Base-by-base conservation (phyloP, 2,888 invertebrate genomes). In the Coecobrya sp. region DNA sequence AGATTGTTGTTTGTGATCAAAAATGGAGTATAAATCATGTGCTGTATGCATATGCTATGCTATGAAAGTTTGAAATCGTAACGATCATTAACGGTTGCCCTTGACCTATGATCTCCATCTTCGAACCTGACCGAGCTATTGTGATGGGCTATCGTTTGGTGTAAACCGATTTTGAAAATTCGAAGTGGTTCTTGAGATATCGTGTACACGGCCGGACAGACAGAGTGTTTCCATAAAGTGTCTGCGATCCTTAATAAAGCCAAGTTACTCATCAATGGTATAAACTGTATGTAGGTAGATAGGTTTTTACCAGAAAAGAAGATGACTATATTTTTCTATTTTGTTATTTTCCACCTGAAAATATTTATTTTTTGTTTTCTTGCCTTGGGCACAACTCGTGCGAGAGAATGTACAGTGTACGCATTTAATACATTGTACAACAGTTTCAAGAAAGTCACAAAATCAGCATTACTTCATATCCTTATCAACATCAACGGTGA, bases 301-400 rank as follows among this genome's bases (percentile, higher is more conserved):
- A 68, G 19, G 30, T 11, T 16, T 68, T 68, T 16, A 68, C 8
- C 25, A 62, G 62, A 62, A 62, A 62, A 62, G 16, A 73, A 36
- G 76, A 76, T 76, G 76, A 76, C 90, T 92, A 79, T 36, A 49
- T 85, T 81, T 49, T 73, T 25, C 22, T 76, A 19, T 45, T 49
- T 27, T 79, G 79, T 52, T 16, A 73, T 70, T 86, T 65, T 73
- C 52, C 52, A 79, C 79, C 52, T 13, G 52, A 81, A 81, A 81
- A 49, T 52, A 36, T 70, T 65, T n/a, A n/a, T n/a, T 42, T 84
- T 55, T 0, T 49, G 16, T n/a, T 81, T 36, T 85, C n/a, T 90
- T 19, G 94, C 94, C 93, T 82, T 49, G 86, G 92, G 93, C 82
- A 22, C 79, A 92, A 93, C 93, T 94, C 94, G 94, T 94, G 94